Evolutionary conservation across 1,140 invertebrate genomes (phyloP).

Genomic region (Zaprionus ghesquierei): DNA sequence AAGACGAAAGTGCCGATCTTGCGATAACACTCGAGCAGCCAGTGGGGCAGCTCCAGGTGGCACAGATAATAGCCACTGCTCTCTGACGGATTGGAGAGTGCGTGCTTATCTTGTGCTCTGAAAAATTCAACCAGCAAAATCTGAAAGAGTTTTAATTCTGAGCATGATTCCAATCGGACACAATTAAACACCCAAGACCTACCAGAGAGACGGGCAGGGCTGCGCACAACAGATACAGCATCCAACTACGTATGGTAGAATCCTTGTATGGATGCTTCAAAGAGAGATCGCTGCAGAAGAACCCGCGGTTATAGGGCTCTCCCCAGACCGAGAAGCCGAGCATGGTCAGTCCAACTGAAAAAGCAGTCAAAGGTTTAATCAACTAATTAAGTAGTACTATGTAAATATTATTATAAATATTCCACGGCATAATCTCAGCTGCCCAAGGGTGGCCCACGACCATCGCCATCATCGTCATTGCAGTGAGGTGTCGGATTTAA

Average conservation of each 20-base stretch:
- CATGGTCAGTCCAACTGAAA: constrained; percentile 88
- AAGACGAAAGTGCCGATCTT: constrained; percentile 91
- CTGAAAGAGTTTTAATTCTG: constrained; percentile 6
- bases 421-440: constrained; percentile 1
- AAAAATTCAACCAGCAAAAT: constrained; percentile 72
- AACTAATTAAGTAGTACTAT: not conserved
- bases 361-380: not conserved
- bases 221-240: constrained; percentile 90
- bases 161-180: not conserved
- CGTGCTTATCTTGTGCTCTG: constrained; percentile 50
- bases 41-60: constrained; percentile 86
- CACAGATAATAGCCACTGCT: constrained; percentile 80
- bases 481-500: constrained; percentile 54
- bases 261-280: constrained; percentile 92
- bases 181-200: constrained; percentile 76
- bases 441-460: constrained; percentile 20
- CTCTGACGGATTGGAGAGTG: not conserved
- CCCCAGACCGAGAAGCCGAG: constrained; percentile 88
- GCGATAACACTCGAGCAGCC: constrained; percentile 88
- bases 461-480: not conserved
- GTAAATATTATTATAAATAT: not conserved
- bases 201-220: constrained; percentile 89
- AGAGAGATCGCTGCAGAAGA: constrained; percentile 97
- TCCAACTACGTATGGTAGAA: constrained; percentile 91
- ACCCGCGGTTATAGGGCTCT: constrained; percentile 92